Percentiles rank a stretch among this genome's conserved stretches.
These are phyloP conservation scores for Pogonognathellus flavescens DNA, from an alignment of 1,140 invertebrate species.

Conservation along the genomic window DNA sequence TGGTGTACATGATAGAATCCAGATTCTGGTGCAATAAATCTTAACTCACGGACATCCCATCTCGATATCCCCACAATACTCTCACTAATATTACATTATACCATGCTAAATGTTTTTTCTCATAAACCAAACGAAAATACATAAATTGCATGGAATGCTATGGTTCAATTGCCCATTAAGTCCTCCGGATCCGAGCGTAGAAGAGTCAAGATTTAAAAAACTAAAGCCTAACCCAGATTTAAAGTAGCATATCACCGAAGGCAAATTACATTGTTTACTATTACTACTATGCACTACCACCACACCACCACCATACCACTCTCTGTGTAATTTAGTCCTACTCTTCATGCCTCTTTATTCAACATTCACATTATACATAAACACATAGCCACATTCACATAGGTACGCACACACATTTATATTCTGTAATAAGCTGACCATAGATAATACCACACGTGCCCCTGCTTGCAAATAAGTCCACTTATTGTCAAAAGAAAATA, in stretches of 20 bases:
- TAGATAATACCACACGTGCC: slow-evolving; percentile 25
- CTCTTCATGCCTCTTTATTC: no score
- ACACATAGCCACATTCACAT: no score
- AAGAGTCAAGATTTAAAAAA: slow-evolving; percentile 2
- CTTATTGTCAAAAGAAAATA: slow-evolving; percentile 38
- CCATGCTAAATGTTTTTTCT: slow-evolving; percentile 15
- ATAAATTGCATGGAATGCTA: not conserved
- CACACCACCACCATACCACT: not conserved
- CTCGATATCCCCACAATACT: slow-evolving; percentile 2
- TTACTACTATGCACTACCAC: not conserved
- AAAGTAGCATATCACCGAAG: slow-evolving; percentile 34
- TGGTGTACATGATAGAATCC: not conserved
- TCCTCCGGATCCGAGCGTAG: not conserved
- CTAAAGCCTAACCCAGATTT: slow-evolving; percentile 39
- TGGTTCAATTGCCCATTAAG: not conserved
- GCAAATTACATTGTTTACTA: slow-evolving; percentile 26
- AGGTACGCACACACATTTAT: not conserved
- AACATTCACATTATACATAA: no score
- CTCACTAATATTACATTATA: not conserved
- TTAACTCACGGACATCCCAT: not conserved
- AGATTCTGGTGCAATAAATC: slow-evolving; percentile 28
- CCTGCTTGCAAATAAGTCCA: slow-evolving; percentile 20
- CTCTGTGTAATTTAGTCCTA: not conserved
- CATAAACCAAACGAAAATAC: slow-evolving; percentile 27
- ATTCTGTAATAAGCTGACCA: not conserved